These are phyloP conservation scores for Sebastes oblongus DNA, from an alignment of 2,797 vertebrate species.

Conservation along the genomic window DNA sequence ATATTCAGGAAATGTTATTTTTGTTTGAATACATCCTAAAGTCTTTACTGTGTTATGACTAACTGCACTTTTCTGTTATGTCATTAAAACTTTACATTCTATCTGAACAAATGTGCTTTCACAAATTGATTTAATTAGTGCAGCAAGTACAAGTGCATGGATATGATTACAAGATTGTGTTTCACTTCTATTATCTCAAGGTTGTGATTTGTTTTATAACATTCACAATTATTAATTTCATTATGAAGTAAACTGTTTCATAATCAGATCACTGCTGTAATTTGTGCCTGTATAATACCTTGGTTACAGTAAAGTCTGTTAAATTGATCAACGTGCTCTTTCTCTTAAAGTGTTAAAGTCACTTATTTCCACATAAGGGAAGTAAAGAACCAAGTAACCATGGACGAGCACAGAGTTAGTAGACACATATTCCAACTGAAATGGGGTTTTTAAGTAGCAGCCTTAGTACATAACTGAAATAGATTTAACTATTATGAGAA, in stretches of 20 bases:
- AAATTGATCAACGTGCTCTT: neutral
- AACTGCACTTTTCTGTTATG: neutral
- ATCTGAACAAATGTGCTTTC: neutral
- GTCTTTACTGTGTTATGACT: neutral
- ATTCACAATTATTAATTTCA: neutral
- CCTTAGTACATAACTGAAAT: neutral
- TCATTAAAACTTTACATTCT: neutral
- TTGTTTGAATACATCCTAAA: neutral
- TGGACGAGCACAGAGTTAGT: neutral
- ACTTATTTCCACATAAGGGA: neutral
- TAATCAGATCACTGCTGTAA: neutral
- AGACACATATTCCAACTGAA: neutral
- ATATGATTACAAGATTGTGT: neutral
- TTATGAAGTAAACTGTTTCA: neutral
- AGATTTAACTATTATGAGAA: neutral
- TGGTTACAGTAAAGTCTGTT: neutral
- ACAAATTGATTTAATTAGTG: neutral
- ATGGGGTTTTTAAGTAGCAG: fast-evolving
- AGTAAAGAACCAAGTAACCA: neutral
- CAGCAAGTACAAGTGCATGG: neutral
- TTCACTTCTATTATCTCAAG: neutral
- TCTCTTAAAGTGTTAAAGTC: neutral
- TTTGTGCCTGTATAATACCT: neutral
- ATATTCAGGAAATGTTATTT: neutral
- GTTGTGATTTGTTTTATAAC: neutral